A percentile compares a stretch with the other conserved stretches of the same genome.
phyloP scores from a whole-genome alignment of 2,113 vertebrate species.

The Carassius auratus region DNA sequence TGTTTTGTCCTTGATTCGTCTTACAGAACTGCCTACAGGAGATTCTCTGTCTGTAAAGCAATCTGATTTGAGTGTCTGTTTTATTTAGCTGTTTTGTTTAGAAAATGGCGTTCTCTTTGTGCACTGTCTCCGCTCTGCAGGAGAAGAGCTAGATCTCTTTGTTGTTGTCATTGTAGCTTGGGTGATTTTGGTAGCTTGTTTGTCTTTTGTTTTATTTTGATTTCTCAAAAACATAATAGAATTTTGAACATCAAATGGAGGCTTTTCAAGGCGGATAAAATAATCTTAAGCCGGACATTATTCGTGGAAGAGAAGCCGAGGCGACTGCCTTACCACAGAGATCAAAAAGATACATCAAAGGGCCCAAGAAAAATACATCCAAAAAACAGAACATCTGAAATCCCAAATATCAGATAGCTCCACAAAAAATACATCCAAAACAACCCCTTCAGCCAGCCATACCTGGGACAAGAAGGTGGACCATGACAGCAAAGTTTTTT shows the following conservation, averaged over 20 bases:
- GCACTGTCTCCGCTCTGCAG: not conserved
- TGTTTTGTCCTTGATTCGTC: slow-evolving; percentile 33
- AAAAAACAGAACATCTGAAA: slow-evolving; percentile 43
- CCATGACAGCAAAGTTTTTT: slow-evolving; percentile 19
- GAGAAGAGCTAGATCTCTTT: slow-evolving; percentile 23
- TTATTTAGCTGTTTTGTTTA: slow-evolving; percentile 21
- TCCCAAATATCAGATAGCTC: slow-evolving; percentile 26
- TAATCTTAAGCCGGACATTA: slow-evolving; percentile 17
- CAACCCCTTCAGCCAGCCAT: not conserved
- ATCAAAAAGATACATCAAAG: slow-evolving; percentile 53
- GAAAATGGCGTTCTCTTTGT: slow-evolving; percentile 20
- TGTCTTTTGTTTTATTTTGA: slow-evolving; percentile 24
- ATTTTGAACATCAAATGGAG: slow-evolving; percentile 33
- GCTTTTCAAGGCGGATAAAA: slow-evolving; percentile 8
- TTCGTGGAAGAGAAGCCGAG: slow-evolving; percentile 11
- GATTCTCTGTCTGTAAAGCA: not conserved
- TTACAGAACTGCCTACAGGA: slow-evolving; percentile 21
- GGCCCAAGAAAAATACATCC: slow-evolving; percentile 18
- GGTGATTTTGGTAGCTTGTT: not conserved
- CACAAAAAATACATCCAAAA: slow-evolving; percentile 15
- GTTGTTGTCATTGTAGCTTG: slow-evolving; percentile 24
- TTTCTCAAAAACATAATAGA: slow-evolving; percentile 33
- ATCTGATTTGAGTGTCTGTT: slow-evolving; percentile 12
- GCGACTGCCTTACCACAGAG: slow-evolving; percentile 7
- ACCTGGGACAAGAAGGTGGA: slow-evolving; percentile 12